Conservation (phyloP, 1,140 invertebrate species). For the Lucilia sericata region DNA sequence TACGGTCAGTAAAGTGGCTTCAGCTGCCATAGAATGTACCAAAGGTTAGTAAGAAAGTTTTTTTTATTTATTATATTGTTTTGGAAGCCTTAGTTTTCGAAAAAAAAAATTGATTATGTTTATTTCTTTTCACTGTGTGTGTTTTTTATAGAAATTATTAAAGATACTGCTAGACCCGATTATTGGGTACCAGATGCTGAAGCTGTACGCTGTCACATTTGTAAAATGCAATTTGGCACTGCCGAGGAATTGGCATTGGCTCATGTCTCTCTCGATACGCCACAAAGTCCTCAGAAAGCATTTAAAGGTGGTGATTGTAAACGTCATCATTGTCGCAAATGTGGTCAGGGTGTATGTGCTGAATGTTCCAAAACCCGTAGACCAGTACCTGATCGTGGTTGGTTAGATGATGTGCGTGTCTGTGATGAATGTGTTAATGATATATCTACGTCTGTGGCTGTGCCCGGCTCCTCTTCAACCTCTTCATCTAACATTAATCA, state of each 20-base stretch:
- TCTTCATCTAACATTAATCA: neutral
- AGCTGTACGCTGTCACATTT: conserved; percentile 76
- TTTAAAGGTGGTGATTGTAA: conserved; percentile 55
- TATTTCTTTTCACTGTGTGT: conserved; percentile 40
- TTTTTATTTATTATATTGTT: too few relatives aligned
- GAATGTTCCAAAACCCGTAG: conserved; percentile 74
- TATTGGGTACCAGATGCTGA: conserved; percentile 86
- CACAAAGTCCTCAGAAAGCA: conserved; percentile 35
- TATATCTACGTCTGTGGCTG: neutral
- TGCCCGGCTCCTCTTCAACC: neutral
- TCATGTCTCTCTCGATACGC: neutral
- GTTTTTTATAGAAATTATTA: conserved; percentile 74
- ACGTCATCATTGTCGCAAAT: conserved; percentile 84
- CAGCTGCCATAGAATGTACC: conserved; percentile 69
- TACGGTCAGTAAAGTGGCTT: conserved; percentile 73
- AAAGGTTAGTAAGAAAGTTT: conserved; percentile 56
- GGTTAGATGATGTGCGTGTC: conserved; percentile 77
- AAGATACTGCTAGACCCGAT: conserved; percentile 81
- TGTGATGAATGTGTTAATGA: conserved; percentile 70
- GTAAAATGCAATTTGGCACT: conserved; percentile 72
- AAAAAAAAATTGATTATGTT: conserved; percentile 2
- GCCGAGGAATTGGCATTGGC: conserved; percentile 66
- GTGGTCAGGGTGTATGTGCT: conserved; percentile 79
- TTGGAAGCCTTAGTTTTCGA: conserved; percentile 6
- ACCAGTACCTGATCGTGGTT: conserved; percentile 77